A percentile compares a stretch with the other conserved stretches of the same genome.
Evolutionary conservation across 2,888 invertebrate species (phyloP).

Genomic region (Leucoma salicis): DNA sequence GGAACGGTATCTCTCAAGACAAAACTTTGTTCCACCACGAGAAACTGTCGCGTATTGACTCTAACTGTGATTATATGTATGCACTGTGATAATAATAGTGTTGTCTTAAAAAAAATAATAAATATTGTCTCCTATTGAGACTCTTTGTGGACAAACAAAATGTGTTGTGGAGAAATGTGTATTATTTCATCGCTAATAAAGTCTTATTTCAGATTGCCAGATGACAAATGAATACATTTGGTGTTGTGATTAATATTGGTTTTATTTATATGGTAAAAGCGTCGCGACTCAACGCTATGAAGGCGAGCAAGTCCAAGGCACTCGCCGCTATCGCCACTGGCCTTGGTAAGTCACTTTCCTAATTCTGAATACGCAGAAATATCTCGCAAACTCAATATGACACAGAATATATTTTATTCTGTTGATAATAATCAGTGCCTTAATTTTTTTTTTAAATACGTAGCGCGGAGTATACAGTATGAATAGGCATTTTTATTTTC

Average conservation of each 20-base stretch:
- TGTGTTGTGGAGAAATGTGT: slow-evolving; percentile 55
- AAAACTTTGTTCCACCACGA: slow-evolving; percentile 51
- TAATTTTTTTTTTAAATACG: too few species aligned
- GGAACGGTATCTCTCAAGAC: slow-evolving; percentile 55
- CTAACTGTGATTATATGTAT: slow-evolving; percentile 44
- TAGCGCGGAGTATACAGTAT: too few species aligned
- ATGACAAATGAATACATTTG: slow-evolving; percentile 65
- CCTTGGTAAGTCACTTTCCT: slow-evolving; percentile 90
- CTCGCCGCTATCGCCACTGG: slow-evolving; percentile 94
- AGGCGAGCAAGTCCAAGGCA: slow-evolving; percentile 90
- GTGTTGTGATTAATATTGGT: slow-evolving; percentile 80
- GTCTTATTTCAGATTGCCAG: slow-evolving; percentile 77
- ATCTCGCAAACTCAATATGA: slow-evolving; percentile 38
- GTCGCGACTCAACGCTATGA: slow-evolving; percentile 87
- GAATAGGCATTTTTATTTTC: too few species aligned
- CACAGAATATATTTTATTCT: too few species aligned
- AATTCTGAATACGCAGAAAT: slow-evolving; percentile 28
- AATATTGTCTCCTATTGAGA: slow-evolving; percentile 30
- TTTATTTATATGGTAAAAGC: slow-evolving; percentile 85
- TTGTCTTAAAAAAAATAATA: too few species aligned
- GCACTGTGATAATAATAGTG: slow-evolving; percentile 51
- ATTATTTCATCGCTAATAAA: slow-evolving; percentile 64
- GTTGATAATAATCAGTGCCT: too few species aligned
- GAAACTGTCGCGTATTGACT: slow-evolving; percentile 61
- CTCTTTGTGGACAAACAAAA: slow-evolving; percentile 43